Evolutionary conservation across 1,140 invertebrate species (phyloP), one percentile per base, ranked within the genome.

Genomic region (Drosophila suzukii): DNA sequence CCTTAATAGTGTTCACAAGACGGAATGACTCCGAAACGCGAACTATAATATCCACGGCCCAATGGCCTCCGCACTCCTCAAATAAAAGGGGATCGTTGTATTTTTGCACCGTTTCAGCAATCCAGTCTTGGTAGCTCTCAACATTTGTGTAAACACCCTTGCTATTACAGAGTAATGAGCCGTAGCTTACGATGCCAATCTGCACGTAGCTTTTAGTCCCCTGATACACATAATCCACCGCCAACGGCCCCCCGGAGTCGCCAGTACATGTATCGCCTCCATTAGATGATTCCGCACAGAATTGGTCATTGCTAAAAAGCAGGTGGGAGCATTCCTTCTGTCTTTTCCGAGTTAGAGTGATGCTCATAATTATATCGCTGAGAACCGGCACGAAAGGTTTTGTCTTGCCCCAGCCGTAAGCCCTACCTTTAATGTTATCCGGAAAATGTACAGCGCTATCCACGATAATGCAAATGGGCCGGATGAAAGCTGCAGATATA

Each of bases 321-420:
- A 6, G 3, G n/a, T 3, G 0, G 6, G 15, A 0, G 39, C 39
- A 41, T 0, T 3, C n/a, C 2, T 2, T 15, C 6, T 6, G n/a
- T 3, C n/a, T 7, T 41, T 7, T n/a, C n/a, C n/a, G 39, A 2
- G 0, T 12, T 7, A 41, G 7, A 2, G 2, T 0, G 39, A 41
- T 8, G 39, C 13, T 41, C 39, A 11, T 17, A 4, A 46, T 11
- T 6, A 12, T 5, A 12, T 24, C 17, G 44, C 44, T 46, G 6
- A 1, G 0, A 1, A 24, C 3, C 10, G 0, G 12, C 8, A 3
- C 2, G n/a, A 0, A 3, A 3, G 6, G 0, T 0, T 13, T 39
- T 12, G 44, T 46, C 4, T 1, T 2, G 6, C 44, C 43, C 44
- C 44, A 46, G 4, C 44, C 44, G 20, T 24, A 46, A 24, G 20